Conservation (phyloP, 2,888 invertebrate genomes). For the Patella ulyssiponensis region DNA sequence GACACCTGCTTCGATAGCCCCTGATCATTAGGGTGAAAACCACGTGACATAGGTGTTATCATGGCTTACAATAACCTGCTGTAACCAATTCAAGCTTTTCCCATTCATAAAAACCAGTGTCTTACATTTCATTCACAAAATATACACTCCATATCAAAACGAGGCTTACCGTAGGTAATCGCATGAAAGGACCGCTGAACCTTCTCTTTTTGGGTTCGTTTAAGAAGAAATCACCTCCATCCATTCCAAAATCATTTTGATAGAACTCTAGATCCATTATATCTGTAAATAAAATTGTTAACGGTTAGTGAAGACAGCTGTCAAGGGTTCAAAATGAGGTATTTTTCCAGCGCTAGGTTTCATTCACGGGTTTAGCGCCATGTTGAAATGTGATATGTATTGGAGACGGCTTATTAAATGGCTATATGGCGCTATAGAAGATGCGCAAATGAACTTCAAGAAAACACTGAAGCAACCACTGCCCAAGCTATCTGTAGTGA, state of each 20-base stretch:
- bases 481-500: not conserved
- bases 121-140: too few species aligned
- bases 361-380: slow-evolving; percentile 18
- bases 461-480: not conserved
- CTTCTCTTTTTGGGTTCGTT: slow-evolving; percentile 25
- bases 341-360: not conserved
- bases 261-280: slow-evolving; percentile 37
- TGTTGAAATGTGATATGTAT: slow-evolving; percentile 26
- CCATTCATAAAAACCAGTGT: too few species aligned
- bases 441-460: not conserved
- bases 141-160: not conserved
- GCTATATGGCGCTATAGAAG: not conserved
- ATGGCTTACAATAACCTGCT: too few species aligned
- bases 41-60: too few species aligned
- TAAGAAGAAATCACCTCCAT: slow-evolving; percentile 31
- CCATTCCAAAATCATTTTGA: slow-evolving; percentile 36
- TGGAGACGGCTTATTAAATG: not conserved
- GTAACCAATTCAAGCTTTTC: too few species aligned
- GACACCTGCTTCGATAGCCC: too few species aligned
- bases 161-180: slow-evolving; percentile 24
- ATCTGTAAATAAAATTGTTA: slow-evolving; percentile 2
- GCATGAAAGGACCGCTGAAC: slow-evolving; percentile 11
- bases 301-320: not conserved
- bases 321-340: not conserved
- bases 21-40: too few species aligned